phyloP scores from a whole-genome alignment of 1,140 invertebrate species.

The Cotesia glomerata region DNA sequence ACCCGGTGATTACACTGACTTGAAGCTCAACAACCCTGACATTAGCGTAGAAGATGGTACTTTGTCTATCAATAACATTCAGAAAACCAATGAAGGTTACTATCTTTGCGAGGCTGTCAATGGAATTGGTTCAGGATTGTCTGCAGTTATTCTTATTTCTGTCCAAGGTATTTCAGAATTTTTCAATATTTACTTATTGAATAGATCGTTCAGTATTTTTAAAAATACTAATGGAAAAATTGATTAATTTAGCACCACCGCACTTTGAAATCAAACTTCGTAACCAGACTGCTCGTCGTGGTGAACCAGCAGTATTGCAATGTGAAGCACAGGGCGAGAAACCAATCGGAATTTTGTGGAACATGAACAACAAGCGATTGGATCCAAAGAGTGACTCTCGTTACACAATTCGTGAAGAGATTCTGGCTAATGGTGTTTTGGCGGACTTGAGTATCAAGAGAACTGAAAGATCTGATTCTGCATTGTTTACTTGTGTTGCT shows the following conservation, averaged over 20 bases:
- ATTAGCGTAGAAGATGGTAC: constrained; percentile 92
- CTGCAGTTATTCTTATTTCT: constrained; percentile 89
- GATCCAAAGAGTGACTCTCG: constrained; percentile 86
- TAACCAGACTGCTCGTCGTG: constrained; percentile 87
- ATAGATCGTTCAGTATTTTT: background rate
- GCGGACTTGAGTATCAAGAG: constrained; percentile 89
- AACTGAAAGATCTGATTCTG: constrained; percentile 89
- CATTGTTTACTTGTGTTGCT: constrained; percentile 92
- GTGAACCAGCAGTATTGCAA: constrained; percentile 89
- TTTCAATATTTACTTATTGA: background rate
- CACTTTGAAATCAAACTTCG: constrained; percentile 92
- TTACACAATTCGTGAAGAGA: constrained; percentile 91
- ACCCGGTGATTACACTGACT: constrained; percentile 90
- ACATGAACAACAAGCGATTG: constrained; percentile 90
- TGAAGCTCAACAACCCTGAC: constrained; percentile 86
- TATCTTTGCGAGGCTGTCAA: constrained; percentile 96
- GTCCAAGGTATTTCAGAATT: constrained; percentile 77
- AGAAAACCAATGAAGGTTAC: constrained; percentile 92
- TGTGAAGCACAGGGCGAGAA: constrained; percentile 97
- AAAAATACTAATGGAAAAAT: background rate
- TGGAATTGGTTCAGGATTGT: constrained; percentile 91
- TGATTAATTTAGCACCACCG: constrained; percentile 75
- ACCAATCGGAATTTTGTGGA: constrained; percentile 95
- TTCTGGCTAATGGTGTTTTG: constrained; percentile 82
- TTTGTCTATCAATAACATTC: constrained; percentile 84